These are phyloP conservation scores for Rhagophthalmus giganteus DNA, from an alignment of 2,888 invertebrate species.

Conservation along the genomic window DNA sequence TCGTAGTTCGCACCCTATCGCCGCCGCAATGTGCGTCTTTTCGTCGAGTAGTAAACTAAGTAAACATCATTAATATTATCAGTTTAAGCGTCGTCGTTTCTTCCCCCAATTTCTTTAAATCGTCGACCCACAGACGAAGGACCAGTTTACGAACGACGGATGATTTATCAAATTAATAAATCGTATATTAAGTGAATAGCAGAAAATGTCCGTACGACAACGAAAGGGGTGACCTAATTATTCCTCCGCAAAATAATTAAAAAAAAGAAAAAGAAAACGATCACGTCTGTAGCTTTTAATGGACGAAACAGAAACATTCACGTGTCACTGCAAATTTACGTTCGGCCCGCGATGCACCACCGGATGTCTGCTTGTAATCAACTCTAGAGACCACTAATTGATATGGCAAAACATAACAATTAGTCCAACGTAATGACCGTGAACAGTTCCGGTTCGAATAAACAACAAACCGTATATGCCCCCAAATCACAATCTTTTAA, in stretches of 20 bases:
- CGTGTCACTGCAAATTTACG: constrained; percentile 15
- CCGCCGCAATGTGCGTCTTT: constrained; percentile 8
- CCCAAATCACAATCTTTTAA: constrained; percentile 18
- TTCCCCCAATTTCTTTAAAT: constrained; percentile 47
- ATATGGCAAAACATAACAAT: constrained; percentile 36
- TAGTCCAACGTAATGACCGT: constrained; percentile 34
- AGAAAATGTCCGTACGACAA: constrained; percentile 15
- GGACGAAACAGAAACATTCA: constrained; percentile 7
- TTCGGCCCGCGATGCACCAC: constrained; percentile 14
- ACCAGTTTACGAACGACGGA: no score
- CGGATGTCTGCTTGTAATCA: constrained; percentile 24
- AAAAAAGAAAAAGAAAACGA: constrained; percentile 5
- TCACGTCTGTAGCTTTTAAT: no score
- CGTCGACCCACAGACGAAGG: no score
- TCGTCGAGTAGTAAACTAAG: constrained; percentile 36
- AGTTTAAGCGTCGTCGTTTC: constrained; percentile 49
- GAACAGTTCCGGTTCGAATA: constrained; percentile 23
- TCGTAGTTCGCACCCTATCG: background rate
- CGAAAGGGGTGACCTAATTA: constrained; percentile 21
- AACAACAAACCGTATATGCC: constrained; percentile 15
- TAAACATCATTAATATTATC: constrained; percentile 56
- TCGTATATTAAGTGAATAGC: constrained; percentile 16
- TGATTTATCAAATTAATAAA: no score
- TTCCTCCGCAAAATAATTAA: constrained; percentile 24
- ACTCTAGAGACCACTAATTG: constrained; percentile 33